Evolutionary conservation across 2,888 invertebrate genomes (phyloP).

Genomic region (Nemurella pictetii): DNA sequence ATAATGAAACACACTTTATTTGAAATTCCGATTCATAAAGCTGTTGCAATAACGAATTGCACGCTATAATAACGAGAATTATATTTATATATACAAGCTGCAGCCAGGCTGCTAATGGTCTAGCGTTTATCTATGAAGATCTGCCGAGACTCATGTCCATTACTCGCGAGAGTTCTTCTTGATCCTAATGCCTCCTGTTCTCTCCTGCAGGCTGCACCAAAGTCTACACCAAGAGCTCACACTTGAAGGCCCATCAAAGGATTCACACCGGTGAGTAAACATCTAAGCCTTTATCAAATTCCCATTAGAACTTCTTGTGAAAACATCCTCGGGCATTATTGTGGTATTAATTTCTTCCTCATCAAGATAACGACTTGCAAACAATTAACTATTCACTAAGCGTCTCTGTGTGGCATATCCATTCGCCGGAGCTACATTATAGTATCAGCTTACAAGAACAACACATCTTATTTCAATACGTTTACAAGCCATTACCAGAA

Average conservation of each 20-base stretch:
- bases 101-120: neutral
- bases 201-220: conserved; percentile 85
- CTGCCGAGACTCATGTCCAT: neutral
- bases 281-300: conserved; percentile 1
- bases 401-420: neutral
- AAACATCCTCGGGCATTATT: neutral
- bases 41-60: neutral
- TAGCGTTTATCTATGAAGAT: neutral
- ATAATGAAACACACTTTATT: neutral
- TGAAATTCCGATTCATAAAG: neutral
- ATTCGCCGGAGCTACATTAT: neutral
- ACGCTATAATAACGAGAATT: neutral
- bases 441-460: neutral
- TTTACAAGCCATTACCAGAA: neutral
- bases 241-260: conserved; percentile 95
- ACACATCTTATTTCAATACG: neutral
- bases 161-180: neutral
- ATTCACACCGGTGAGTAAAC: conserved; percentile 88
- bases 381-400: neutral
- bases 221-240: conserved; percentile 97
- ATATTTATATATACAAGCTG: neutral
- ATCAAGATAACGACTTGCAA: neutral
- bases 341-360: neutral
- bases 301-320: neutral
- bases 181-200: conserved; percentile 42